A percentile compares a stretch with the other conserved stretches of the same genome.
Conservation (phyloP, 2,888 invertebrate genomes). For the Podabrus alpinus region DNA sequence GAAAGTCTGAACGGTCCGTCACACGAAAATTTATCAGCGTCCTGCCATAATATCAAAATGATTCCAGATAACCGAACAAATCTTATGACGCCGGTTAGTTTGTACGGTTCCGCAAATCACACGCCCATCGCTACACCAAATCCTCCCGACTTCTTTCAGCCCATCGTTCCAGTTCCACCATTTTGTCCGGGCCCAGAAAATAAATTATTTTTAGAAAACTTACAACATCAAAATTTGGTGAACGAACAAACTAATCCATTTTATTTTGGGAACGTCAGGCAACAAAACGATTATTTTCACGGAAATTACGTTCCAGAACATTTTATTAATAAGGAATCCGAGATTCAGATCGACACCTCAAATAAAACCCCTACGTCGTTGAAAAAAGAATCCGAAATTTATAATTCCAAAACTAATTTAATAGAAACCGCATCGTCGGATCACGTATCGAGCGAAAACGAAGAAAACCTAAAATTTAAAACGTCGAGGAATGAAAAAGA, state of each 20-base stretch:
- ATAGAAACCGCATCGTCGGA: conserved; percentile 29
- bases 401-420: conserved; percentile 34
- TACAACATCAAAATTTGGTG: conserved; percentile 1
- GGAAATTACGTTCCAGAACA: conserved; percentile 48
- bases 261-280: conserved; percentile 47
- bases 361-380: conserved; percentile 12
- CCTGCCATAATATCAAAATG: conserved; percentile 39
- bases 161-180: conserved; percentile 27
- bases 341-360: neutral
- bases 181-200: conserved; percentile 12
- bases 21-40: conserved; percentile 41
- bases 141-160: conserved; percentile 22
- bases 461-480: conserved; percentile 47
- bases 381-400: conserved; percentile 30
- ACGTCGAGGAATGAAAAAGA: conserved; percentile 28
- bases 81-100: conserved; percentile 21
- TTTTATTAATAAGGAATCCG: conserved; percentile 28
- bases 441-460: conserved; percentile 44
- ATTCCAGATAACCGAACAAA: conserved; percentile 33
- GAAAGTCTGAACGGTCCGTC: conserved; percentile 46
- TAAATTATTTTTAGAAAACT: neutral
- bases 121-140: neutral
- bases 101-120: conserved; percentile 10
- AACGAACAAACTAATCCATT: conserved; percentile 41
- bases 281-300: conserved; percentile 43